Evolutionary conservation across 2,888 invertebrate species (phyloP).

Genomic region (Oxycera nigricornis): DNA sequence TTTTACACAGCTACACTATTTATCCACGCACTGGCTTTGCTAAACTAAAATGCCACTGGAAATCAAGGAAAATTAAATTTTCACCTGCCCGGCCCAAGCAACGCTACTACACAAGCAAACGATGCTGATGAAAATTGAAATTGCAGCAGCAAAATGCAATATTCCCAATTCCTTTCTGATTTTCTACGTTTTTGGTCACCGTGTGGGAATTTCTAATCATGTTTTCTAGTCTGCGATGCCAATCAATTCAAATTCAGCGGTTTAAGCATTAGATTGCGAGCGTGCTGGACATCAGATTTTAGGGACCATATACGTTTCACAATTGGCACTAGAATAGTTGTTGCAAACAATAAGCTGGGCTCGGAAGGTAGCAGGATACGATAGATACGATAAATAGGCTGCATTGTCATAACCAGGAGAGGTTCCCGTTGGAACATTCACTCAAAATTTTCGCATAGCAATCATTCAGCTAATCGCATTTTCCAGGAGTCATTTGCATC

Average conservation of each 20-base stretch:
- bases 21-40: background rate
- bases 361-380: no score
- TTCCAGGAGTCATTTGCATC: background rate
- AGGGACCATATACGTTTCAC: no score
- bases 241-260: background rate
- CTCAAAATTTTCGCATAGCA: no score
- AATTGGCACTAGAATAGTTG: no score
- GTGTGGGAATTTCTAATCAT: slow-evolving; percentile 18
- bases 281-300: no score
- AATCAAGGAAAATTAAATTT: slow-evolving; percentile 32
- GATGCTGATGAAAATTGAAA: background rate
- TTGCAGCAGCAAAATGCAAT: background rate
- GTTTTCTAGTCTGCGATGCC: slow-evolving; percentile 14
- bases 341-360: no score
- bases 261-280: background rate
- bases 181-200: background rate
- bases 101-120: background rate
- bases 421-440: no score
- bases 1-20: background rate
- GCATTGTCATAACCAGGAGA: no score
- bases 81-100: background rate
- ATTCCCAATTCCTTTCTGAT: background rate
- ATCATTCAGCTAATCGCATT: no score
- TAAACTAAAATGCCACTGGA: background rate
- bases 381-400: no score